Evolutionary conservation across 1,140 invertebrate genomes (phyloP), one percentile per base, ranked within the genome.

Genomic region (Macrobrachium rosenbergii): DNA sequence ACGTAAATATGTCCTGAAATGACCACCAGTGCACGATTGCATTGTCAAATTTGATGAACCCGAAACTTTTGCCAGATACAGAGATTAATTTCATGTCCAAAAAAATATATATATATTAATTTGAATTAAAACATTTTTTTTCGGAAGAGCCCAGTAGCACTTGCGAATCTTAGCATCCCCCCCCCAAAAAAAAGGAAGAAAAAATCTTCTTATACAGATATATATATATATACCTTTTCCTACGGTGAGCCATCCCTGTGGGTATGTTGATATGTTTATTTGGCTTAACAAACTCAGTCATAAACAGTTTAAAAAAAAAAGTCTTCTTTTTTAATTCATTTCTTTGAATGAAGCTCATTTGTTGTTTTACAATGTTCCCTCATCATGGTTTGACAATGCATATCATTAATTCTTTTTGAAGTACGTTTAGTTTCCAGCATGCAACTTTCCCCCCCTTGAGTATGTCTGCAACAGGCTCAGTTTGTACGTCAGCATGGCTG

Each of bases 21-120:
- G 88, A 88, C 88, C 88, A 89, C 88, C 88, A 89, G 88, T 89
- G 88, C 88, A 89, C 85, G 82, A 82, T 79, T 82, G 86, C 86
- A 88, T 83, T 88, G 86, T 88, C 86, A 88, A 88, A 82, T 58
- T 59, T 88, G 86, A 78, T 88, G 80, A 37, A 11, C 21, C 72
- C 59, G 52, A 23, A 21, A 75, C 43, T 17, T 43, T 72, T 58
- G 62, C 23, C 17, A 23, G 16, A 63, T 58, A 76, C 5, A 43
- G 19, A 45, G 76, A 59, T 21, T 72, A 19, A 28, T 10, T 52
- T 52, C 7, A 52, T 52, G 52, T 52, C 7, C 52, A 21, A 5
- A 19, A 75, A 37, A 5, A 10, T 23, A 5, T n/a, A 69, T 79
- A 52, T 6, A 23, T 78, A 58, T 23, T 2, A 6, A 75, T 23